Evolutionary conservation across 2,888 invertebrate species (phyloP), one percentile per base, ranked within the genome.

Genomic region (Macrophya alboannulata): DNA sequence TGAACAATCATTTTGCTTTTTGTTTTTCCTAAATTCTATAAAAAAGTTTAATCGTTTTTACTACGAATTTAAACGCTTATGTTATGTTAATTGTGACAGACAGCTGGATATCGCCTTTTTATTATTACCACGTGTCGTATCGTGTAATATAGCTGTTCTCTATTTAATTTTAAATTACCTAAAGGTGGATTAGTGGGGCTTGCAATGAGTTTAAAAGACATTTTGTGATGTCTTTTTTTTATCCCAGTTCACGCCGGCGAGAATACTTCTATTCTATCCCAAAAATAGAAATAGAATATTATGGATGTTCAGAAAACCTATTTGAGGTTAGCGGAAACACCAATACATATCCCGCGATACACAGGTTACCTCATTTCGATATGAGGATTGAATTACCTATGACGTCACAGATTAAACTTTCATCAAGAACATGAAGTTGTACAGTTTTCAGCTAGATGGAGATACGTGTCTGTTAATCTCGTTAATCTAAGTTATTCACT

Each of bases 171-270:
- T 45, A 0, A 74, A 86, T 81, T 90, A 93, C 93, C 92, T 86
- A 90, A 86, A 15, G 92, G 90, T 79, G 91, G 91, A 88, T 91
- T 88, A 25, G 88, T 88, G 1, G 89, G 85, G 87, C 90, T 90
- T 62, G 90, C 89, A n/a, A 88, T 86, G 37, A 92, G 89, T 85
- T 90, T 91, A 8, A 90, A 87, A 85, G 88, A 85, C 92, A 92
- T 91, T 62, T 77, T 77, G 55, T 0, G 25, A 9, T 51, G 55
- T 51, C 74, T 76, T 48, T 76, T 31, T 31, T 37, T 17, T 51
- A 17, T 25, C 55, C 37, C 21, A 17, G 12, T 25, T 12, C 77
- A 77, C 51, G 12, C 45, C 25, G 45, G 74, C n/a, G 21, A 48
- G 5, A 15, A 45, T 21, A 25, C 15, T n/a, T 55, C 37, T 48